A percentile compares a stretch with the other conserved stretches of the same genome.
These are phyloP conservation scores for Megalurothrips usitatus DNA, from an alignment of 2,888 invertebrate species.

Conservation along the genomic window DNA sequence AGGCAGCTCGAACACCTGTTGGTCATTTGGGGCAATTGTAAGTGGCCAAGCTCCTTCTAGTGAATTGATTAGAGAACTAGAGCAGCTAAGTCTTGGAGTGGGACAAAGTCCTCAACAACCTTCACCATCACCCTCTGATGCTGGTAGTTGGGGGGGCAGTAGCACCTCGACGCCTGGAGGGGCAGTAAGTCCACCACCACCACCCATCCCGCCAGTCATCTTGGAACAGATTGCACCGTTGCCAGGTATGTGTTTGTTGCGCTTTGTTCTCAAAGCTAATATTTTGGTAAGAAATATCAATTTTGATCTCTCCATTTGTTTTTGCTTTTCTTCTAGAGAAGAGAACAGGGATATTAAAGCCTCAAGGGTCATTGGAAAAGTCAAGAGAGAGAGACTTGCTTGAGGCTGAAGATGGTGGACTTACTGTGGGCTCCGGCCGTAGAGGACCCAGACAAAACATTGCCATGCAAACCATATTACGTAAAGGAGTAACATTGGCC, in stretches of 20 bases:
- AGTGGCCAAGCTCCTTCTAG: constrained; percentile 41
- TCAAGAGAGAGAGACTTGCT: constrained; percentile 50
- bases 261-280: neutral
- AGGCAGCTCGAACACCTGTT: neutral
- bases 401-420: constrained; percentile 45
- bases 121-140: constrained; percentile 46
- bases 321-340: constrained; percentile 47
- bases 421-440: constrained; percentile 42
- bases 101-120: constrained; percentile 40
- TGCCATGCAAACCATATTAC: constrained; percentile 71
- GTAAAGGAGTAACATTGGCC: constrained; percentile 60
- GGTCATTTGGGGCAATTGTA: constrained; percentile 31
- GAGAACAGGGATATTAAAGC: constrained; percentile 63
- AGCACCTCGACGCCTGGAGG: constrained; percentile 27
- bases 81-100: constrained; percentile 50
- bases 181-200: neutral
- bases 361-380: constrained; percentile 65
- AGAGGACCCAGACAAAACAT: constrained; percentile 65
- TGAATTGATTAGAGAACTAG: constrained; percentile 54
- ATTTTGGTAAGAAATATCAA: too few species aligned
- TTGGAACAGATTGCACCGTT: neutral
- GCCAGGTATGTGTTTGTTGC: neutral
- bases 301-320: neutral
- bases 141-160: constrained; percentile 44
- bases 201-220: neutral